Percentiles rank a stretch among this genome's conserved stretches.
Conservation (phyloP, 2,797 vertebrate genomes). For the Gymnoscopelus braueri region DNA sequence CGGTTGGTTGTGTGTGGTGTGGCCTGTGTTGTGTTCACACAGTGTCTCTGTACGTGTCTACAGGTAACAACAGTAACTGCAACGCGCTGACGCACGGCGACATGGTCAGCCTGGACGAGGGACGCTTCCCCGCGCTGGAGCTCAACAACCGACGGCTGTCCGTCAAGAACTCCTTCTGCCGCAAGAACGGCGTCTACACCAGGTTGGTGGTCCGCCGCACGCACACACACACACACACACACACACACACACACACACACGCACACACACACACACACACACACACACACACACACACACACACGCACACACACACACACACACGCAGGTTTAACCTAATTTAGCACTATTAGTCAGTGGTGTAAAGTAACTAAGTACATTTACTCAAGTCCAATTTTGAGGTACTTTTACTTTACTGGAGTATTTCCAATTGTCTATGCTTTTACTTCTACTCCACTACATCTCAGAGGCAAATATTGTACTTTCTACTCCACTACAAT, state of each 20-base stretch:
- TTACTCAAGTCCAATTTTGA: too few relatives aligned
- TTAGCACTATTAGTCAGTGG: too few relatives aligned
- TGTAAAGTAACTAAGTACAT: too few relatives aligned
- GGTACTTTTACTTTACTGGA: too few relatives aligned
- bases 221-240: background rate
- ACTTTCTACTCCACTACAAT: too few relatives aligned
- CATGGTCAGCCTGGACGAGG: constrained; percentile 96
- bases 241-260: too few relatives aligned
- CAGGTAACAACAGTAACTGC: constrained; percentile 91
- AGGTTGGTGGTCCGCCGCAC: constrained; percentile 74
- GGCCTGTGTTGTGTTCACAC: constrained; percentile 67
- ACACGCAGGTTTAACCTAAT: background rate
- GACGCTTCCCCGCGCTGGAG: constrained; percentile 94
- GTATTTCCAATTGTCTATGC: too few relatives aligned
- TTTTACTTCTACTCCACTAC: too few relatives aligned
- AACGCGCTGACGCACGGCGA: constrained; percentile 92
- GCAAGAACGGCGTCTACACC: constrained; percentile 97
- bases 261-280: too few relatives aligned
- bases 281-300: background rate
- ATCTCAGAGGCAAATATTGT: too few relatives aligned
- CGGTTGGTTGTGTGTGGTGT: background rate
- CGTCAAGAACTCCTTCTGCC: constrained; percentile 96
- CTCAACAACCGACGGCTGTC: constrained; percentile 96
- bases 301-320: too few relatives aligned
- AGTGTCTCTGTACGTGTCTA: constrained; percentile 67